A percentile compares a stretch with the other conserved stretches of the same genome.
phyloP scores from a whole-genome alignment of 2,113 vertebrate species.

The Cyphomyrus plagiostoma region DNA sequence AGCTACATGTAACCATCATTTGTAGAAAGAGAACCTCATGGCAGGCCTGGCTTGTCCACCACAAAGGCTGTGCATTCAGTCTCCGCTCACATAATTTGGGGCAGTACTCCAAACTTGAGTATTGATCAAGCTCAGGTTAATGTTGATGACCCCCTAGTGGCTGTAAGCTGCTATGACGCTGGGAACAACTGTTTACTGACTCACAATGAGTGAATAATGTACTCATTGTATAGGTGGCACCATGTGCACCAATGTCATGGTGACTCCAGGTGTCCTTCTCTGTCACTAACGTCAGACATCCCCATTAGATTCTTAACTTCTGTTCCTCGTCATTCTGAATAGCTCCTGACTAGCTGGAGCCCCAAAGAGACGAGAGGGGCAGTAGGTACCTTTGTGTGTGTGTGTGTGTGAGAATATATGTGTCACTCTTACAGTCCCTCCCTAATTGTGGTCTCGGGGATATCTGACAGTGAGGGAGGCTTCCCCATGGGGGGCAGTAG shows the following conservation, averaged over 20 bases:
- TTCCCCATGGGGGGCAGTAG: background rate
- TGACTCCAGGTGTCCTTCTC: background rate
- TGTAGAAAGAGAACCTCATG: background rate
- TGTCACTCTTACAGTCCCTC: background rate
- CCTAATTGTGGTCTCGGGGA: background rate
- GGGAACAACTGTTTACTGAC: background rate
- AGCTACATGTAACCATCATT: background rate
- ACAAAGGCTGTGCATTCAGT: background rate
- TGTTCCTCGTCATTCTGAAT: background rate
- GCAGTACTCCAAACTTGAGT: background rate
- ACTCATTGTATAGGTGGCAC: background rate
- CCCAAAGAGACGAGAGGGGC: background rate
- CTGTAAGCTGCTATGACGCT: background rate
- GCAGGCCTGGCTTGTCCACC: background rate
- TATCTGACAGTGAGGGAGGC: background rate
- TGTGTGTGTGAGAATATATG: background rate
- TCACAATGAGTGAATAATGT: background rate
- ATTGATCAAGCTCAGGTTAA: background rate
- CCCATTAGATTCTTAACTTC: background rate
- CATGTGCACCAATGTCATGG: background rate
- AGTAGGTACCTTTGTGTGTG: background rate
- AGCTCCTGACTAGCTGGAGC: background rate
- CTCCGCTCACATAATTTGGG: background rate
- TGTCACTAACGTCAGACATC: background rate
- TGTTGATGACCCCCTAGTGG: background rate